Evolutionary conservation across 2,113 vertebrate species (phyloP).

Genomic region (Sakesphorus luctuosus): DNA sequence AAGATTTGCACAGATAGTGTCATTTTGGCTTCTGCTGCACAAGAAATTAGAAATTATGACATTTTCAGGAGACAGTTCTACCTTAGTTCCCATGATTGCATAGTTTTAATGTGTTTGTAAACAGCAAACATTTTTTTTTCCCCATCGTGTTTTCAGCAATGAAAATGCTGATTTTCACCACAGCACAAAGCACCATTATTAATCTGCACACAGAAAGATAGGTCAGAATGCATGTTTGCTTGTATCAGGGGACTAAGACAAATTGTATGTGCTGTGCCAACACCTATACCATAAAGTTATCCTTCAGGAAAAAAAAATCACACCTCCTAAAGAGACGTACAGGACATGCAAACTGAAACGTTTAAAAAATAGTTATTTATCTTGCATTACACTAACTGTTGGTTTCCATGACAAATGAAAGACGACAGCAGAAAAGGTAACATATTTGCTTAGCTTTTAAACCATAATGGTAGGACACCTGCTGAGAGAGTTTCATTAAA

Average conservation of each 20-base stretch:
- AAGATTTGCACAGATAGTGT: neutral
- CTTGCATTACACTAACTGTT: neutral
- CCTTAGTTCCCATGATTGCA: neutral
- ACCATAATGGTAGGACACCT: neutral
- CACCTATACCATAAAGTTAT: neutral
- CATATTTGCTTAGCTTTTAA: neutral
- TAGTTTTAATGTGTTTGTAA: neutral
- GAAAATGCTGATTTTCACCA: neutral
- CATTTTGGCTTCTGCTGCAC: neutral
- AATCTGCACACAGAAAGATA: neutral
- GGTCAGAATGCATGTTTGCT: neutral
- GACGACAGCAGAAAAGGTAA: neutral
- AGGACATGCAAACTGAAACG: neutral
- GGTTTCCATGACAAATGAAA: neutral
- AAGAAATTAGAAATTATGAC: neutral
- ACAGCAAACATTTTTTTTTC: neutral
- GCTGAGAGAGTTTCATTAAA: neutral
- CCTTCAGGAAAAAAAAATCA: neutral
- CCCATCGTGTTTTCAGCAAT: neutral
- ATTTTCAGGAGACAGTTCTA: neutral
- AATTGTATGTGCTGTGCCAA: neutral
- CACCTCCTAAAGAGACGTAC: neutral
- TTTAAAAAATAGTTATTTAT: neutral
- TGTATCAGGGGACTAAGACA: neutral
- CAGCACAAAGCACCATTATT: neutral